A percentile compares a stretch with the other conserved stretches of the same genome.
Evolutionary conservation across 1,140 invertebrate genomes (phyloP).

Genomic region (Parasteatoda tepidariorum): DNA sequence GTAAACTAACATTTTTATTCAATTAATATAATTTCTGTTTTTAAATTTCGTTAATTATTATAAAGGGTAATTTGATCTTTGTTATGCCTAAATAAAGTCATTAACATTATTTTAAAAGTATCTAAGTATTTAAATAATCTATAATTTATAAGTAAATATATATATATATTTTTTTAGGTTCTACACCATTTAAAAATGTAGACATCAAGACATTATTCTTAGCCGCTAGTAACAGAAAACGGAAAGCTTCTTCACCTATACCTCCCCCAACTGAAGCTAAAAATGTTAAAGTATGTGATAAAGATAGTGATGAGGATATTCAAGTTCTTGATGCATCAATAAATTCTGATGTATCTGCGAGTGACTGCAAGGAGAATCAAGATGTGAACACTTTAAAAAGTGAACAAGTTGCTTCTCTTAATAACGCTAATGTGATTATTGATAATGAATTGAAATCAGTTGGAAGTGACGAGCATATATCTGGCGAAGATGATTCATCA

Average conservation of each 20-base stretch:
- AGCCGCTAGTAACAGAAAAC: constrained; percentile 1
- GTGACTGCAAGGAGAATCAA: constrained; percentile 40
- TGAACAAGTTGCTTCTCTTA: not conserved
- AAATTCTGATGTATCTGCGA: not conserved
- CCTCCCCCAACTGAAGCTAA: not conserved
- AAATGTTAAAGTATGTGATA: constrained; percentile 13
- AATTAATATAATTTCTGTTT: too few relatives aligned
- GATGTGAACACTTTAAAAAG: constrained; percentile 11
- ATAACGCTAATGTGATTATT: not conserved
- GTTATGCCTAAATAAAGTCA: too few relatives aligned
- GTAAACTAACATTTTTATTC: too few relatives aligned
- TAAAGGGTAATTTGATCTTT: too few relatives aligned
- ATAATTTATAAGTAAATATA: too few relatives aligned
- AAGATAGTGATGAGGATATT: constrained; percentile 14
- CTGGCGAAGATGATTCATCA: not conserved
- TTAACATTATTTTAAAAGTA: too few relatives aligned
- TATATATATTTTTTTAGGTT: constrained; percentile 16
- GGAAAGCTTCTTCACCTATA: constrained; percentile 33
- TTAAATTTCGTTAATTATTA: too few relatives aligned
- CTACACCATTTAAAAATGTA: constrained; percentile 35
- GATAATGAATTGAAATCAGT: not conserved
- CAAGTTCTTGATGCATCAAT: not conserved
- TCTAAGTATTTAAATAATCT: too few relatives aligned
- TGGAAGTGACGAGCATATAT: not conserved
- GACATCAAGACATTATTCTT: constrained; percentile 37